Evolutionary conservation across 1,140 invertebrate genomes (phyloP), one percentile per base, ranked within the genome.

Genomic region (Acromyrmex heyeri): DNA sequence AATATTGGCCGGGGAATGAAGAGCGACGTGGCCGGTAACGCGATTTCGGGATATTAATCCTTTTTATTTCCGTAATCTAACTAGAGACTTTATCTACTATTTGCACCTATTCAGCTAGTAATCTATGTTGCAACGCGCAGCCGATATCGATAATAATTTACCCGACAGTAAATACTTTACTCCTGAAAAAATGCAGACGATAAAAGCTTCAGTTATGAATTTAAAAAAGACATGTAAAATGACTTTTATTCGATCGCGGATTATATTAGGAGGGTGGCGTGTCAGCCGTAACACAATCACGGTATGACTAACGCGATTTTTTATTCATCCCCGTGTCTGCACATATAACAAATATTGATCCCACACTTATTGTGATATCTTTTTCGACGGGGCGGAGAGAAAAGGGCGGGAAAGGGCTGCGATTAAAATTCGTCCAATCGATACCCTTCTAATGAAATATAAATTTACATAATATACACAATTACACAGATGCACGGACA

Each of bases 381-480:
- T 75, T 83, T 75, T 75, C 38, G 67, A 53, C 67, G 30, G 30
- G 16, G 14, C 5, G 30, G 6, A 30, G 27, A 27, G 24, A 21
- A 2, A 14, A 4, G 21, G 3, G 24, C 2, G n/a, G n/a, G 3
- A 34, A 34, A 16, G 55, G 55, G 34, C 10, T 12, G 38, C 24
- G 70, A 83, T 83, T 83, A 83, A 83, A 62, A 83, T 83, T 75
- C 69, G 38, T n/a, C 30, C 67, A n/a, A 83, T 83, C 79, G 34
- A 83, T 83, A 83, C 24, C 24, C n/a, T 72, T 75, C 55, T 83
- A 83, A 75, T 83, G 27, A 83, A 83, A 83, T 83, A 83, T 83
- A 75, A 83, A 83, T 83, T 83, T 83, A 83, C 69, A 61, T 83
- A 62, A 83, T 83, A 69, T 12, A 44, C 38, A 38, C 38, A 44